Conservation (phyloP, 2,113 vertebrate species). For the Apus apus region DNA sequence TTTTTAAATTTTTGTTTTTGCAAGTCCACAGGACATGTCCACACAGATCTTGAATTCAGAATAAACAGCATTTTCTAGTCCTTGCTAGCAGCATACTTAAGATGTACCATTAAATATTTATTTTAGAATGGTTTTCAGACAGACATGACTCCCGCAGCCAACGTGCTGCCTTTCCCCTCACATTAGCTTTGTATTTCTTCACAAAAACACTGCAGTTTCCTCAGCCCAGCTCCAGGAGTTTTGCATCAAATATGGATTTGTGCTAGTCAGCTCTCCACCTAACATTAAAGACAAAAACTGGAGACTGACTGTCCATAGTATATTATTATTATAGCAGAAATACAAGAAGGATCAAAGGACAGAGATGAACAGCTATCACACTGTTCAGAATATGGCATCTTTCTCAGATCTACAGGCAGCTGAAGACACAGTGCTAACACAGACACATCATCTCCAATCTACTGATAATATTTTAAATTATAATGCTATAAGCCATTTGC, state of each 20-base stretch:
- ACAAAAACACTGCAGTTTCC: background rate
- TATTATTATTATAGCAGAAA: background rate
- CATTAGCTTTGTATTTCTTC: background rate
- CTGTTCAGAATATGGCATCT: background rate
- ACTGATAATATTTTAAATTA: background rate
- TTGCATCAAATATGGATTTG: background rate
- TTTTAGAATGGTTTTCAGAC: background rate
- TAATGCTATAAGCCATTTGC: background rate
- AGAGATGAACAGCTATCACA: background rate
- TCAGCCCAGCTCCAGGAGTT: background rate
- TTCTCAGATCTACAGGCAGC: background rate
- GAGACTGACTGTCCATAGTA: background rate
- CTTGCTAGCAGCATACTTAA: background rate
- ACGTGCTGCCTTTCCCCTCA: background rate
- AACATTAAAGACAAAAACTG: background rate
- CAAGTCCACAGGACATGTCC: background rate
- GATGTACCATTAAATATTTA: background rate
- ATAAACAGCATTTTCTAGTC: background rate
- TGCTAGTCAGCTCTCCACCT: background rate
- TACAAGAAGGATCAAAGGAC: background rate
- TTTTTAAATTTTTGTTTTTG: background rate
- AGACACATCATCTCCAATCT: background rate
- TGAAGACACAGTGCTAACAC: background rate
- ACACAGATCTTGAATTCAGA: background rate
- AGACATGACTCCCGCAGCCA: background rate